Conservation (phyloP, 2,797 vertebrate genomes). For the Danio kyathit region DNA sequence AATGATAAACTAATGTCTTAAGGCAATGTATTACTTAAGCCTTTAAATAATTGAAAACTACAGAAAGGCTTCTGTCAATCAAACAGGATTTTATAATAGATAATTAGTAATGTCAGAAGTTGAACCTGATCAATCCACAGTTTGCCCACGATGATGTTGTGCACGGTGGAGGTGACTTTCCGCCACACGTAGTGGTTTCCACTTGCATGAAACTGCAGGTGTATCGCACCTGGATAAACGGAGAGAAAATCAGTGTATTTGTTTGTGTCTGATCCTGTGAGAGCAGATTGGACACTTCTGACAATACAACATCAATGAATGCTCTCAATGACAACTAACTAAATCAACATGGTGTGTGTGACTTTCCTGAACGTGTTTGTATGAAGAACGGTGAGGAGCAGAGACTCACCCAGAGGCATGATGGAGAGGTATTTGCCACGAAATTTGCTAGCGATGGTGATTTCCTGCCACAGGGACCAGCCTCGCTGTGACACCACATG, state of each 20-base stretch:
- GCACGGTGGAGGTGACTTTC: constrained; percentile 98
- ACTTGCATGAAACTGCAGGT: constrained; percentile 91
- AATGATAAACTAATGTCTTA: too few relatives aligned
- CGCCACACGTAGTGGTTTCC: constrained; percentile 98
- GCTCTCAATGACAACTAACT: background rate
- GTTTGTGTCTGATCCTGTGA: background rate
- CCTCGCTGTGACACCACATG: constrained; percentile 93
- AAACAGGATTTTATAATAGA: background rate
- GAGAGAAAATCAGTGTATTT: constrained; percentile 5
- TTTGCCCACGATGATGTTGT: constrained; percentile 99
- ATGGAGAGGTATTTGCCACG: constrained; percentile 99
- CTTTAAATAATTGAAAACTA: background rate
- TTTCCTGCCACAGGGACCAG: constrained; percentile 98
- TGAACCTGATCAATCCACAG: constrained; percentile 99
- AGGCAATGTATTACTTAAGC: background rate
- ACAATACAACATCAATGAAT: background rate
- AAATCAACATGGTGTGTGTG: background rate
- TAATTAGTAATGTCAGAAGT: constrained; percentile 4
- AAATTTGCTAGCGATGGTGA: constrained; percentile 99
- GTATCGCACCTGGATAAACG: constrained; percentile 88
- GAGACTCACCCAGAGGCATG: constrained; percentile 93
- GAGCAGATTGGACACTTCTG: background rate
- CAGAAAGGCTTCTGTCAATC: background rate
- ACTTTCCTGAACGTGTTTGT: background rate
- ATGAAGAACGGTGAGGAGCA: constrained; percentile 17